Percentiles rank a stretch among this genome's conserved stretches.
phyloP scores from a whole-genome alignment of 2,113 vertebrate genomes.

The Nestor notabilis region DNA sequence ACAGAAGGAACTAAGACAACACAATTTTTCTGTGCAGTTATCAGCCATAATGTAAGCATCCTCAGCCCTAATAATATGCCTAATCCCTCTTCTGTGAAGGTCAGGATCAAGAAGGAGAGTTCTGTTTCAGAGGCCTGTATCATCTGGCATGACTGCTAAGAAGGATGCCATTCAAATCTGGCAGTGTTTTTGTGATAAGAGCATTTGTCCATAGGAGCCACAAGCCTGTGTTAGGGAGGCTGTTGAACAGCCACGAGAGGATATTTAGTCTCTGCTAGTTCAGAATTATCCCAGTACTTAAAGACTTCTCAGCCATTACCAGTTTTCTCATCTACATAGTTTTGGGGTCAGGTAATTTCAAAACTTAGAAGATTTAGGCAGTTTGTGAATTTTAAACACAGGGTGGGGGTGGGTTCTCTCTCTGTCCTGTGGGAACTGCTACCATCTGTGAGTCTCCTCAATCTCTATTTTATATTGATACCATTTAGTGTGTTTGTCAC shows the following conservation, averaged over 20 bases:
- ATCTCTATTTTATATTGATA: background rate
- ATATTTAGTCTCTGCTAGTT: slow-evolving; percentile 33
- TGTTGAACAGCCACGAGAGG: slow-evolving; percentile 12
- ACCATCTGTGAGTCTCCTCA: background rate
- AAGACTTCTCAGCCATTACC: background rate
- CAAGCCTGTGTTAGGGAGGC: slow-evolving; percentile 47
- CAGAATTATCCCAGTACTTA: slow-evolving; percentile 10
- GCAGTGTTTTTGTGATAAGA: slow-evolving; percentile 36
- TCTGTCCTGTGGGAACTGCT: background rate
- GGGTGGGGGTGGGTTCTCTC: background rate
- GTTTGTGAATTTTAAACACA: background rate
- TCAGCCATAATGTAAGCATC: slow-evolving; percentile 13
- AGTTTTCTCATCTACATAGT: background rate
- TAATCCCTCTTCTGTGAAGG: slow-evolving; percentile 21
- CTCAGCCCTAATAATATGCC: slow-evolving; percentile 35
- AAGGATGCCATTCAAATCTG: slow-evolving; percentile 45
- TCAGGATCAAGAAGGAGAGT: slow-evolving; percentile 14
- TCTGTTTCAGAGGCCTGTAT: slow-evolving; percentile 34
- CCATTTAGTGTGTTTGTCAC: background rate
- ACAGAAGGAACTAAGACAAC: slow-evolving; percentile 11
- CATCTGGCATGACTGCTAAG: slow-evolving; percentile 26
- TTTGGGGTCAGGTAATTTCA: background rate
- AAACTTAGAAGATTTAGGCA: background rate
- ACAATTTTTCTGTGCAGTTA: slow-evolving; percentile 1
- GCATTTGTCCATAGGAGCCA: slow-evolving; percentile 35